phyloP scores from a whole-genome alignment of 1,140 invertebrate genomes.

The Bombus breviceps region DNA sequence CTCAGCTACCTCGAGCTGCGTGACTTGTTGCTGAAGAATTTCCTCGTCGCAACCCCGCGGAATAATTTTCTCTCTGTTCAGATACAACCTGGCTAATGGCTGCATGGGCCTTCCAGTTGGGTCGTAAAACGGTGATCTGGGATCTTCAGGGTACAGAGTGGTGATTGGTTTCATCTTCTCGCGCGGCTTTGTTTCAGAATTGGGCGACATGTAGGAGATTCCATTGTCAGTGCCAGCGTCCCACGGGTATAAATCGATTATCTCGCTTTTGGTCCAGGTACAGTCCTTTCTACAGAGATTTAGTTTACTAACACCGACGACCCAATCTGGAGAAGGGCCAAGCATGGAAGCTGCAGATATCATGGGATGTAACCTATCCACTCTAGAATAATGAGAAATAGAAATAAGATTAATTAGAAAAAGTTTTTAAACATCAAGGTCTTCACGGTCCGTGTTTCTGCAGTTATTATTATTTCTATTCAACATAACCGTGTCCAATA shows the following conservation, averaged over 20 bases:
- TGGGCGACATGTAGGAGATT: conserved; percentile 95
- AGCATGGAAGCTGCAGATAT: conserved; percentile 97
- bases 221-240: conserved; percentile 98
- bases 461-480: background rate
- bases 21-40: conserved; percentile 84
- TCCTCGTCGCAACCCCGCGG: conserved; percentile 88
- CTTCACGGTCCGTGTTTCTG: accelerated
- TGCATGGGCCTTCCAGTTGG: conserved; percentile 88
- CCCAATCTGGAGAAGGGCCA: conserved; percentile 97
- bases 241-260: conserved; percentile 95
- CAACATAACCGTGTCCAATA: too few species aligned
- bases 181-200: conserved; percentile 92
- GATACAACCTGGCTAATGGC: conserved; percentile 90
- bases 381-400: conserved; percentile 76
- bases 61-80: conserved; percentile 89
- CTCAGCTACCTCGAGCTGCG: conserved; percentile 86
- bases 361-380: conserved; percentile 94
- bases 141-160: conserved; percentile 92
- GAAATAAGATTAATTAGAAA: background rate
- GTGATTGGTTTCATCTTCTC: conserved; percentile 96
- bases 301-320: conserved; percentile 93
- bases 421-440: background rate
- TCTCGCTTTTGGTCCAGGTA: conserved; percentile 91
- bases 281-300: conserved; percentile 95
- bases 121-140: conserved; percentile 95